Evolutionary conservation across 2,888 invertebrate genomes (phyloP), one percentile per base, ranked within the genome.

Genomic region (Uropetala carovei): DNA sequence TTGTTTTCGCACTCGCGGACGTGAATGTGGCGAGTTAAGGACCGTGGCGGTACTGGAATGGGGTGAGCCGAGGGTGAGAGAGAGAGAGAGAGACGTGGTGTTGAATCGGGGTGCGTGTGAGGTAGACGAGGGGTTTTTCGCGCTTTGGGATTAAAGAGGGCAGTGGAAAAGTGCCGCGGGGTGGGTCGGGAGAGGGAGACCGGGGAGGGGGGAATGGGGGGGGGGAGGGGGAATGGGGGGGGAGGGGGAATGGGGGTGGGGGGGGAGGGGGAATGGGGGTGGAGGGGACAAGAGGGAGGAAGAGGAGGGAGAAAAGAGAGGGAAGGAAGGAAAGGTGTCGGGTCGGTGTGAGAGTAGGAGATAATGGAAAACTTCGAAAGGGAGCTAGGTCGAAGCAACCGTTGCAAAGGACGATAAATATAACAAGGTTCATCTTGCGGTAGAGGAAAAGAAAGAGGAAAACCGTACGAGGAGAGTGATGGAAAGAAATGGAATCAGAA

Each of bases 1-100:
- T 75, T 75, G 75, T 75, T 75, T 75, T 75, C 75, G 22, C 75
- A 75, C 75, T 75, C 75, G 75, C 75, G 75, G 75, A 75, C 75
- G 75, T 75, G 75, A 27, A 75, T 75, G 75, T 27, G 75, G 75
- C 75, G 75, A 75, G 75, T 75, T 27, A 75, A 75, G 27, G 75
- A 75, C 75, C 75, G 75, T 22, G 75, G 75, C 22, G 22, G 18
- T 68, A n/a, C 68, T 68, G 68, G 64, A 64, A 64, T 68, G 68
- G 68, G 68, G 68, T 68, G 68, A 68, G 68, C 5, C 68, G 68
- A 68, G 68, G 68, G 43, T 43, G 43, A 43, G 43, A 5, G 43
- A 43, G 43, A 5, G 43, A 43, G 43, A 5, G 43, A 43, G 43
- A 5, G 43, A 43, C 43, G 43, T 43, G 68, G 68, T 68, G 68